Evolutionary conservation across 2,797 vertebrate species (phyloP).

Genomic region (Nyctalus aviator): DNA sequence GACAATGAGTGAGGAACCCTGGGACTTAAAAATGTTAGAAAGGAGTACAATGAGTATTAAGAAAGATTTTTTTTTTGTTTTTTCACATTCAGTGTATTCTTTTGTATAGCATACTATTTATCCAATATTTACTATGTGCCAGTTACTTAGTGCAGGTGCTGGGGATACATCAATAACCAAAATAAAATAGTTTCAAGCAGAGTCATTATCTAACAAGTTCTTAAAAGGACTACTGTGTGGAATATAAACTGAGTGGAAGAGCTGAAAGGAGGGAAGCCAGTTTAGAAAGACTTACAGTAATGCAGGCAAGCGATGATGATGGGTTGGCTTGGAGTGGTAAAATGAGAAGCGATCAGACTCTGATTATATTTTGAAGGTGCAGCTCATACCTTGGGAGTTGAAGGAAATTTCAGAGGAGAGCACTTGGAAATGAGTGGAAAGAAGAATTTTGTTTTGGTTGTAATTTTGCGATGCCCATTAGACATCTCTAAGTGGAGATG

Average conservation of each 20-base stretch:
- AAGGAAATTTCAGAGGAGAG: slow-evolving; percentile 33
- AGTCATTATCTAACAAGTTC: background rate
- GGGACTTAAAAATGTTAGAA: background rate
- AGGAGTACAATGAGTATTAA: background rate
- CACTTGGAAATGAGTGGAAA: slow-evolving; percentile 1
- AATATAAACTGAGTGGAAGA: background rate
- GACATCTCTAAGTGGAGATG: background rate
- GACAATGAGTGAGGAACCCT: background rate
- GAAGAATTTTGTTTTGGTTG: slow-evolving; percentile 35
- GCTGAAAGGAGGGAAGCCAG: background rate
- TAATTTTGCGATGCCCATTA: background rate
- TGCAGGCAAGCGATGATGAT: background rate
- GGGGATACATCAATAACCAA: background rate
- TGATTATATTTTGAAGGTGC: slow-evolving; percentile 20
- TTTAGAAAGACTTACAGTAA: background rate
- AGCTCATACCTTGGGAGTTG: background rate
- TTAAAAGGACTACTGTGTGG: slow-evolving; percentile 14
- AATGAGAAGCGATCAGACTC: background rate
- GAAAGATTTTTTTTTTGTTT: background rate
- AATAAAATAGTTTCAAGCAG: slow-evolving; percentile 21
- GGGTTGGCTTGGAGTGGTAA: background rate
- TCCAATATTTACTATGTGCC: background rate
- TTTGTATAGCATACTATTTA: background rate
- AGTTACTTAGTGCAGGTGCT: background rate
- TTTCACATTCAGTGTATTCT: background rate